Base-by-base conservation (phyloP, 2,797 vertebrate genomes). In the Echiichthys vipera region DNA sequence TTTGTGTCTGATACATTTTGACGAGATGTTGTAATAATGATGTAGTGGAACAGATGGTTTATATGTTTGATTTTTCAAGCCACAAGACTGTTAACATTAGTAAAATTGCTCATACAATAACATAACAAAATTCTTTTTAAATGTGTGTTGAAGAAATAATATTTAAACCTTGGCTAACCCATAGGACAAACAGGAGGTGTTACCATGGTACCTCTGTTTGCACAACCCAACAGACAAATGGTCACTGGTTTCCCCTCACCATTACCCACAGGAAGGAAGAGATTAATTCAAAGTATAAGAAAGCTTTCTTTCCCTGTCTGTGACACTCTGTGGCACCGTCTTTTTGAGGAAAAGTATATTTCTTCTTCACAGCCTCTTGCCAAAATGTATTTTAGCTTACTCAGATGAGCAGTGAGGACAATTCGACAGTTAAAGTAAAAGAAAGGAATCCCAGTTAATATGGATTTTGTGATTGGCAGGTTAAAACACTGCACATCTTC, bases 111-210 rank as follows among this genome's bases (percentile, higher is more conserved):
- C 43, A 54, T 65, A 68, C 42, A 80, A 10, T 24, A 47, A 51
- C 25, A 57, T 24, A 69, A n/a, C 46, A 63, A 30, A 56, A 25
- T 25, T 17, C 0, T 40, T 49, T 47, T 54, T 29, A 22, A 45
- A 54, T 50, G 66, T 55, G n/a, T 13, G 47, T 61, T 15, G 37
- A 61, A 81, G 54, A 74, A 84, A 71, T 40, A 65, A 25, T 86
- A 77, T 78, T 81, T 59, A 24, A 81, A 64, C 20, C 14, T 20
- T 4, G 24, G 61, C 47, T 50, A 6, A 74, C 15, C 14, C 51
- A n/a, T 7, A 2, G 18, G 65, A 84, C 71, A 91, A 85, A 81
- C 83, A 68, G 78, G 63, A 87, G 84, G 78, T 77, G 85, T 91
- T 81, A 40, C 84, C 78, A 88, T 86, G 77, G 77, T 54, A 54